Evolutionary conservation across 2,113 vertebrate genomes (phyloP).

Genomic region (Seriola quinqueradiata): DNA sequence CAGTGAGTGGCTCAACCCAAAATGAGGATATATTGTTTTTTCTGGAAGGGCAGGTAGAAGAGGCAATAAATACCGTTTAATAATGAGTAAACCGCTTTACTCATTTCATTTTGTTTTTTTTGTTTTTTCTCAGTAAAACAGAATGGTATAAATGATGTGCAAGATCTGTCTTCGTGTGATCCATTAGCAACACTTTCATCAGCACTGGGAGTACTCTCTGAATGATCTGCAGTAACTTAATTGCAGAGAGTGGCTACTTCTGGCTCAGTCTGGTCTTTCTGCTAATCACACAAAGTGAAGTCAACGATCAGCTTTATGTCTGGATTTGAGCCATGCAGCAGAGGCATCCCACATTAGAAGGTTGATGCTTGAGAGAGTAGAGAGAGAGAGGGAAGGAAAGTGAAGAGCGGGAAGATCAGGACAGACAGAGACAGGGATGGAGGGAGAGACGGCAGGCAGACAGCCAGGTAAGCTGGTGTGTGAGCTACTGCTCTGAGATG

Average conservation of each 20-base stretch:
- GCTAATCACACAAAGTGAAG: slow-evolving; percentile 76
- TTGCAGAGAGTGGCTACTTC: slow-evolving; percentile 57
- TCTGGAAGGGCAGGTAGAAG: not conserved
- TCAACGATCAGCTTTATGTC: slow-evolving; percentile 57
- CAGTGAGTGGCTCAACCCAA: not conserved
- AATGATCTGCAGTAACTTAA: slow-evolving; percentile 58
- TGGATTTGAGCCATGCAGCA: slow-evolving; percentile 58
- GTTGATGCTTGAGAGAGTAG: not conserved
- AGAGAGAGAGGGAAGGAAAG: not conserved
- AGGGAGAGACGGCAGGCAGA: slow-evolving; percentile 20
- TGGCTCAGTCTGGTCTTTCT: slow-evolving; percentile 44
- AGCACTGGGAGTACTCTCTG: slow-evolving; percentile 13
- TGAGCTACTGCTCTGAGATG: not conserved
- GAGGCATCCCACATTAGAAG: slow-evolving; percentile 46
- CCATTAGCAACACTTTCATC: slow-evolving; percentile 24
- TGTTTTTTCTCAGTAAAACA: not conserved
- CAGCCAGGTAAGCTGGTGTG: slow-evolving; percentile 3
- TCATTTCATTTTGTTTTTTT: too few relatives aligned
- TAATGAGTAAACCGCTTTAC: too few relatives aligned
- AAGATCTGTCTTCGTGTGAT: slow-evolving; percentile 14
- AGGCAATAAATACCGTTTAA: not conserved
- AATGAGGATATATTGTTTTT: not conserved
- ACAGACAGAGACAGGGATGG: not conserved
- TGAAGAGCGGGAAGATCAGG: not conserved
- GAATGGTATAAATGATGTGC: slow-evolving; percentile 17